Evolutionary conservation across 35 echinoderm and acorn worm species (phyloP).

Genomic region (Acanthaster planci): DNA sequence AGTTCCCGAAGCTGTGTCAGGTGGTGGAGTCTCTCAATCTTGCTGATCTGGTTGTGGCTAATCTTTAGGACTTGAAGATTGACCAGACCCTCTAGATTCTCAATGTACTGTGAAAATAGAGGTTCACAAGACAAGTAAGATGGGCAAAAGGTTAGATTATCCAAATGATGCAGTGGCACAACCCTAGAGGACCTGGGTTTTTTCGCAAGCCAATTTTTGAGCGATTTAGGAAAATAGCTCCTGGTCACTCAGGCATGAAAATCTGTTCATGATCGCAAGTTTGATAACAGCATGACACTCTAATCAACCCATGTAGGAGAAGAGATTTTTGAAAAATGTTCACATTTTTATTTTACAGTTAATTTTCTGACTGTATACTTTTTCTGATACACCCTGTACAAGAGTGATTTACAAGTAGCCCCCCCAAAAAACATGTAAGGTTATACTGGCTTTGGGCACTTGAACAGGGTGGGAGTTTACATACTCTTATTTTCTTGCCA

Average conservation of each 20-base stretch:
- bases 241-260: too few relatives aligned
- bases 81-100: conserved; percentile 79
- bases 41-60: conserved; percentile 85
- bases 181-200: background rate
- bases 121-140: background rate
- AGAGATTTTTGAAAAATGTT: too few relatives aligned
- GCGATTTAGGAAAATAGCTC: too few relatives aligned
- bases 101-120: conserved; percentile 75
- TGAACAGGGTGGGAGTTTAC: background rate
- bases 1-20: conserved; percentile 70
- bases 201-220: too few relatives aligned
- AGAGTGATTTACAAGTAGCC: background rate
- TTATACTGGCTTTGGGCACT: background rate
- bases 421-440: background rate
- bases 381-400: background rate
- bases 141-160: background rate
- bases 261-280: too few relatives aligned
- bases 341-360: too few relatives aligned
- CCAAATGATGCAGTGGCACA: background rate
- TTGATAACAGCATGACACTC: background rate
- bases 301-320: too few relatives aligned
- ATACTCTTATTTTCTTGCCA: conserved; percentile 85
- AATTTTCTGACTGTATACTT: background rate
- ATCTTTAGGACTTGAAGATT: conserved; percentile 76
- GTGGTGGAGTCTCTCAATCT: conserved; percentile 71